These are phyloP conservation scores for Microtus ochrogaster DNA, from an alignment of 2,113 vertebrate genomes.

Conservation along the genomic window DNA sequence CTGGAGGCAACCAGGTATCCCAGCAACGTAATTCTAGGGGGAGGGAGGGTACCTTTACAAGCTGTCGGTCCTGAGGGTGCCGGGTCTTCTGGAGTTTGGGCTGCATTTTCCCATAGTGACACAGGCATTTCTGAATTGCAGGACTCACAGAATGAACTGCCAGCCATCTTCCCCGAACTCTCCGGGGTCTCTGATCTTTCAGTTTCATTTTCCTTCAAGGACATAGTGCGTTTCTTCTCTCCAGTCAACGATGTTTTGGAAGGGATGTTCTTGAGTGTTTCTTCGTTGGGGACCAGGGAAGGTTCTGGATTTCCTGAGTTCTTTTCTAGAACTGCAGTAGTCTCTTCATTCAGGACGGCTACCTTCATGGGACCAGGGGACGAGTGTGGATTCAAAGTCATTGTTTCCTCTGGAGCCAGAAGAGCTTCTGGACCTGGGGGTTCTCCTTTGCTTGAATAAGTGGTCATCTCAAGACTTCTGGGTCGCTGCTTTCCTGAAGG, in stretches of 20 bases:
- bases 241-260: not conserved
- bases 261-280: not conserved
- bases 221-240: not conserved
- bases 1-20: not conserved
- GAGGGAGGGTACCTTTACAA: not conserved
- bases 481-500: conserved; percentile 65
- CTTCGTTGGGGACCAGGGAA: not conserved
- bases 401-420: not conserved
- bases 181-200: not conserved
- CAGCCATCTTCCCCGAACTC: not conserved
- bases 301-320: not conserved
- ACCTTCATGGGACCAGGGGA: not conserved
- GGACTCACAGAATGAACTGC: not conserved
- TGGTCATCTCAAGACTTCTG: conserved; percentile 66
- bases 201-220: not conserved
- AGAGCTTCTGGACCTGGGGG: not conserved
- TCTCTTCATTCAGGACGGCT: not conserved
- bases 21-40: not conserved
- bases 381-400: not conserved
- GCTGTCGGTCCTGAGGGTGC: not conserved
- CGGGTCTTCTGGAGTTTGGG: not conserved
- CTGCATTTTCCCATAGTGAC: conserved; percentile 20
- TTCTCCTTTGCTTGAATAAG: conserved; percentile 13
- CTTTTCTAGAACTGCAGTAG: not conserved
- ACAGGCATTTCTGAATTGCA: not conserved